Evolutionary conservation across 2,797 vertebrate genomes (phyloP), one percentile per base, ranked within the genome.

Genomic region (Rhinatrema bivittatum): DNA sequence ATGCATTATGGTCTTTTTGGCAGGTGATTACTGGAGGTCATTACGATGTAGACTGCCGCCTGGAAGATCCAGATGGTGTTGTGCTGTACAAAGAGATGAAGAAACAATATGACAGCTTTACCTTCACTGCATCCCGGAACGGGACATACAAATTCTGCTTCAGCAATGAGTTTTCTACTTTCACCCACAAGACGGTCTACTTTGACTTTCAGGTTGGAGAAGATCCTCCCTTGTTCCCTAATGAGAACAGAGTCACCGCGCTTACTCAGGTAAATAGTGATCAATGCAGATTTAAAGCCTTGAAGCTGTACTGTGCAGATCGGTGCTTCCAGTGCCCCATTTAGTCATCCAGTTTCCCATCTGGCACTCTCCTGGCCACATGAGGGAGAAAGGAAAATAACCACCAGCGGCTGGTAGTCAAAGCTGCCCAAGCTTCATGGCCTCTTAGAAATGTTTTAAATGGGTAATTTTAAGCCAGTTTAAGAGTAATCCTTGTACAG

Each of bases 131-230:
- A 11, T 79, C 88, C 39, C 91, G 72, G 53, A 96, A 96, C 1
- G 95, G 95, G 62, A 94, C 94, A 6, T 93, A 82, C 74, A 98
- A 93, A 62, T 96, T 99, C 83, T 99, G 95, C 73, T 99, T 99
- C 81, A 97, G 94, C 68, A 99, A 99, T 2, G 94, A 99, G 56
- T 99, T 99, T 70, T 99, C 95, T 48, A 99, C 95, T 33, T 99
- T 99, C 57, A 98, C 95, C 5, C 95, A 99, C 81, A 99, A 99
- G 86, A 99, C 94, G 0, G 93, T 99, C 20, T 99, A 98, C 72
- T 99, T 99, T 32, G 95, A 99, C 67, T 97, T 99, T 64, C 95
- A 99, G 65, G 93, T 99, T 39, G 94, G 95, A 26, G 95, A 98
- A 52, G 96, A 99, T 47, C 94, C 95, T 16, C 95, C 96, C 4